These are phyloP conservation scores for Drosophila pandora DNA, from an alignment of 1,140 invertebrate genomes.

Conservation along the genomic window DNA sequence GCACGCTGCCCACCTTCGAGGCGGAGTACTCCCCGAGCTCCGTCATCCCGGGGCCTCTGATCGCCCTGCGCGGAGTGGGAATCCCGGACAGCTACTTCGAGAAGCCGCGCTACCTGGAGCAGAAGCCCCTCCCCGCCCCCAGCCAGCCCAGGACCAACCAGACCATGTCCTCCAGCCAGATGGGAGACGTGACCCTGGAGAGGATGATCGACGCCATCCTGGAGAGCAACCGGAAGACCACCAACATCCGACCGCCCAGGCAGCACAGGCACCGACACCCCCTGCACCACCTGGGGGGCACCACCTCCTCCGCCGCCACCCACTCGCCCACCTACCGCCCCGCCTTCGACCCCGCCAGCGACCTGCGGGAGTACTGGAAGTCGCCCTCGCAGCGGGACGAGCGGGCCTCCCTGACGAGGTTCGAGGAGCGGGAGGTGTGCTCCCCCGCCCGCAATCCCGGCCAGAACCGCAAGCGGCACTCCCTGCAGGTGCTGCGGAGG, in stretches of 20 bases:
- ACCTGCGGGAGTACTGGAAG: slow-evolving; percentile 70
- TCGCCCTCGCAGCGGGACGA: slow-evolving; percentile 34
- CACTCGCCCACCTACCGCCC: slow-evolving; percentile 64
- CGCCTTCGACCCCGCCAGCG: slow-evolving; percentile 74
- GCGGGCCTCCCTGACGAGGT: slow-evolving; percentile 10
- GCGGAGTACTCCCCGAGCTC: slow-evolving; percentile 76
- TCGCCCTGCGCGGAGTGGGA: slow-evolving; percentile 75
- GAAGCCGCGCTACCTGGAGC: slow-evolving; percentile 76
- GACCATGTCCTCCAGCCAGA: slow-evolving; percentile 69
- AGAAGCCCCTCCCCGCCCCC: slow-evolving; percentile 10
- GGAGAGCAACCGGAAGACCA: slow-evolving; percentile 70
- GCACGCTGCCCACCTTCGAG: slow-evolving; percentile 68
- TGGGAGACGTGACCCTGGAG: slow-evolving; percentile 80
- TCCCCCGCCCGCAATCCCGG: background rate
- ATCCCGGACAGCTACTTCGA: slow-evolving; percentile 82
- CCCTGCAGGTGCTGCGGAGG: slow-evolving; percentile 53
- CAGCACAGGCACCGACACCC: slow-evolving; percentile 14
- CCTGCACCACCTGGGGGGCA: background rate
- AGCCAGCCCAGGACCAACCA: slow-evolving; percentile 18
- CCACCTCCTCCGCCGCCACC: slow-evolving; percentile 11
- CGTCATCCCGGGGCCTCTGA: slow-evolving; percentile 70
- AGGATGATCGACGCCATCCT: slow-evolving; percentile 83
- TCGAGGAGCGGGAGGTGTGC: slow-evolving; percentile 60
- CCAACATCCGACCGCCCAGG: slow-evolving; percentile 4
- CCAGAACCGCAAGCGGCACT: background rate